phyloP scores from a whole-genome alignment of 2,113 vertebrate species.

The Hippocampus barbouri region DNA sequence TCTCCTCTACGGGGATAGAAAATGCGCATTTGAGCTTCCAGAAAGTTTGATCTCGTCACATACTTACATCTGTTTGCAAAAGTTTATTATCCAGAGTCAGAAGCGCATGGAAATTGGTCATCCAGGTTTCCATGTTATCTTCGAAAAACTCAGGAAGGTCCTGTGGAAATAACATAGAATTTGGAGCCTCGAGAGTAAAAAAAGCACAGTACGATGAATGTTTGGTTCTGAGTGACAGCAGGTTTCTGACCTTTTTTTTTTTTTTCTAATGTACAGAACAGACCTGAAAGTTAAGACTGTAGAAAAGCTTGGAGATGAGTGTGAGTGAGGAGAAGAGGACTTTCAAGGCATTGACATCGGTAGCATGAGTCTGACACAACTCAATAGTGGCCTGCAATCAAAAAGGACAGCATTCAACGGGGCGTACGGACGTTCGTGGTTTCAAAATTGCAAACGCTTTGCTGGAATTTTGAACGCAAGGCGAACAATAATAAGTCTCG shows the following conservation, averaged over 20 bases:
- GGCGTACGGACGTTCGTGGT: background rate
- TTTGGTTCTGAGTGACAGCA: background rate
- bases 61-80: conserved; percentile 92
- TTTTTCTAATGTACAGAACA: conserved; percentile 15
- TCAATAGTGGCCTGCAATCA: conserved; percentile 89
- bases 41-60: background rate
- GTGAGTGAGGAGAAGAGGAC: conserved; percentile 97
- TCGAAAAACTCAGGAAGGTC: conserved; percentile 99
- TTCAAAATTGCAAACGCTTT: background rate
- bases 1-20: background rate
- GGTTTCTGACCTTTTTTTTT: background rate
- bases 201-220: background rate
- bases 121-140: conserved; percentile 99
- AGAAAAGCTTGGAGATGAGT: conserved; percentile 94
- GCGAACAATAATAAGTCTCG: background rate
- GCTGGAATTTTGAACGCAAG: background rate
- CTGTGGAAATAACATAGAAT: conserved; percentile 56
- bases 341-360: conserved; percentile 88
- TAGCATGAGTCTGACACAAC: conserved; percentile 91
- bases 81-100: conserved; percentile 97
- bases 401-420: background rate
- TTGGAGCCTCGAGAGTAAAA: background rate
- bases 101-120: conserved; percentile 94
- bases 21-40: background rate
- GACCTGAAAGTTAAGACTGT: conserved; percentile 99